These are phyloP conservation scores for Macrochelys suwanniensis DNA, from an alignment of 2,797 vertebrate species.

Conservation along the genomic window DNA sequence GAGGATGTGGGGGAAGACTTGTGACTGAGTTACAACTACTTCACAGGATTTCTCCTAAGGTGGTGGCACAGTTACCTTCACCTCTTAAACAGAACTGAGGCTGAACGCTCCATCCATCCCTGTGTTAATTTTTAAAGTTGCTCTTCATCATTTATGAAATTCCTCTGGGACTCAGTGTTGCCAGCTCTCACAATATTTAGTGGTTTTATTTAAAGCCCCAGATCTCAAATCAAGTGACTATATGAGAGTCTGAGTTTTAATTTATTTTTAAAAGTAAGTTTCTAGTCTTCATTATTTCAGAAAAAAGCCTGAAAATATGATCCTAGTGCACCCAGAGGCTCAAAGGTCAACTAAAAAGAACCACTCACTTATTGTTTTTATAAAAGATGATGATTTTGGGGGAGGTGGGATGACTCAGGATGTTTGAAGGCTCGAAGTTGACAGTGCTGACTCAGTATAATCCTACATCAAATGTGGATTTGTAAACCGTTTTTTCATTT, in stretches of 20 bases:
- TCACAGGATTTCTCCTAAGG: background rate
- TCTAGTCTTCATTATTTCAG: background rate
- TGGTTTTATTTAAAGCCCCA: background rate
- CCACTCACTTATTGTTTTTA: fast-evolving
- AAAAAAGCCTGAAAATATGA: background rate
- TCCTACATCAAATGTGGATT: background rate
- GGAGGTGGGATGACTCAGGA: fast-evolving
- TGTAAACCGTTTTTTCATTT: background rate
- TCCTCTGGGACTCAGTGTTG: background rate
- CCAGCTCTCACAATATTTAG: background rate
- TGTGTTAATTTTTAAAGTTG: too few species aligned
- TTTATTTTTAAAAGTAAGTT: background rate
- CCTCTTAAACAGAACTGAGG: background rate
- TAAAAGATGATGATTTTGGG: background rate
- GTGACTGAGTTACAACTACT: background rate
- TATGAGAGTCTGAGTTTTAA: background rate
- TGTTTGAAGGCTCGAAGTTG: background rate
- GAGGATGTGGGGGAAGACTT: background rate
- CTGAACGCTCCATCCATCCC: background rate
- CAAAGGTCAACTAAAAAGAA: background rate
- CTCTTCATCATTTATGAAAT: background rate
- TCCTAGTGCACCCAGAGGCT: background rate
- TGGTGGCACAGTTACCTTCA: background rate
- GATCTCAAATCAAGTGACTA: background rate
- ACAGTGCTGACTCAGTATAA: background rate